These are phyloP conservation scores for Uromys caudimaculatus DNA, from an alignment of 2,797 vertebrate species.

Conservation along the genomic window DNA sequence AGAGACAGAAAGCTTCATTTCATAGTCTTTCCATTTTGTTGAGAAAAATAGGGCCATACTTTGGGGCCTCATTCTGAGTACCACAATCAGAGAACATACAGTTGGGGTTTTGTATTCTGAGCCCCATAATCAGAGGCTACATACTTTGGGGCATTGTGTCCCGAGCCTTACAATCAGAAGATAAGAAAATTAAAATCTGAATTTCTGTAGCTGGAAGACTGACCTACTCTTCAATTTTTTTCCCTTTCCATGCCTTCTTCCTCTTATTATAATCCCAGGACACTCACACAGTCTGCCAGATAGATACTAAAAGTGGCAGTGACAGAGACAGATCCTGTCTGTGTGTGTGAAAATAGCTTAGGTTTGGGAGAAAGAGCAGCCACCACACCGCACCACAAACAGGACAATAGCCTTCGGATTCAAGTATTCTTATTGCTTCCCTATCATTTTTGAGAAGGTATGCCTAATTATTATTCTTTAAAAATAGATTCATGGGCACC, in stretches of 20 bases:
- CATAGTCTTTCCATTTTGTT: background rate
- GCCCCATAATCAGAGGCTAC: background rate
- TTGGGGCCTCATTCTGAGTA: background rate
- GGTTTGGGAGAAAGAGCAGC: background rate
- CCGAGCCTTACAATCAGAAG: background rate
- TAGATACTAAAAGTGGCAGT: background rate
- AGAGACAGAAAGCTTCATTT: background rate
- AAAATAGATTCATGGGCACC: slow-evolving; percentile 44
- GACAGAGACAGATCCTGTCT: background rate
- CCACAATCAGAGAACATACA: background rate
- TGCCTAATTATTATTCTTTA: slow-evolving; percentile 69
- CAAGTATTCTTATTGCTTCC: background rate
- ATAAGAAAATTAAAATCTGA: background rate
- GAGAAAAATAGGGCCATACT: background rate
- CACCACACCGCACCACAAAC: background rate
- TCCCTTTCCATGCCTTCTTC: background rate
- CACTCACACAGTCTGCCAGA: background rate
- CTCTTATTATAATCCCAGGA: slow-evolving; percentile 16
- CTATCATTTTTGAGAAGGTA: slow-evolving; percentile 43
- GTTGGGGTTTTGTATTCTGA: background rate
- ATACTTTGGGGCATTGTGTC: background rate
- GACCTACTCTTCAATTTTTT: background rate
- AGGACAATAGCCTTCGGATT: background rate
- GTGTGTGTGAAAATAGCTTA: background rate
- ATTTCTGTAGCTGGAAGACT: slow-evolving; percentile 16